Base-by-base conservation (phyloP, 2,113 vertebrate species). In the Tachysurus fulvidraco region DNA sequence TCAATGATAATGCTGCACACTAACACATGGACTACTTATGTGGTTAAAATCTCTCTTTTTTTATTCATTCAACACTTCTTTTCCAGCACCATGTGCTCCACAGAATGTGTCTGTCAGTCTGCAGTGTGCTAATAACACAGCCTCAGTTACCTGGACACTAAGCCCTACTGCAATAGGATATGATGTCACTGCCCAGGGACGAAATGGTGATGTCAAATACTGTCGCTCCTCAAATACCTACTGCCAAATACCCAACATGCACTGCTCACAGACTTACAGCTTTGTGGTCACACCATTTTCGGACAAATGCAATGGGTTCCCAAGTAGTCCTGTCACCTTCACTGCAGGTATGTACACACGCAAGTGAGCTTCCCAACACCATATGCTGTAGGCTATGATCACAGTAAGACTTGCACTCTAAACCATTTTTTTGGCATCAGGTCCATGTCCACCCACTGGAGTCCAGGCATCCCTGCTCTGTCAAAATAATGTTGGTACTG, bases 61-160 rank as follows among this genome's bases (percentile, higher is more conserved):
- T 64, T 69, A 8, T 71, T 23, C 5, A 36, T 28, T 44, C 59
- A 41, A 78, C 67, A 74, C 55, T 87, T 89, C 64, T 69, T 85
- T 84, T 89, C 88, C 91, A 96, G 96, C 92, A 16, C 95, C 95
- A 1, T 96, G 96, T 84, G 86, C 93, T 41, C 95, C 95, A 23
- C 64, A 89, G 84, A 93, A 94, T 25, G 73, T 96, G 46, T 92
- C 85, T 1, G 90, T 91, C 19, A 88, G 89, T 60, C 86, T 95
- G 86, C 44, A 93, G 90, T 96, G 96, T 87, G 88, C 85, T 0
- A 91, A 92, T 88, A 94, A 93, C 88, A 94, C 92, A 0, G 93
- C 91, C 0, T 83, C 16, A 1, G 92, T 96, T 41, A 94, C 90
- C 60, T 96, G 95, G 95, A 12, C 54, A 0, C 76, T 6, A n/a